phyloP scores from a whole-genome alignment of 2,797 vertebrate genomes.

The Rachycentron canadum region DNA sequence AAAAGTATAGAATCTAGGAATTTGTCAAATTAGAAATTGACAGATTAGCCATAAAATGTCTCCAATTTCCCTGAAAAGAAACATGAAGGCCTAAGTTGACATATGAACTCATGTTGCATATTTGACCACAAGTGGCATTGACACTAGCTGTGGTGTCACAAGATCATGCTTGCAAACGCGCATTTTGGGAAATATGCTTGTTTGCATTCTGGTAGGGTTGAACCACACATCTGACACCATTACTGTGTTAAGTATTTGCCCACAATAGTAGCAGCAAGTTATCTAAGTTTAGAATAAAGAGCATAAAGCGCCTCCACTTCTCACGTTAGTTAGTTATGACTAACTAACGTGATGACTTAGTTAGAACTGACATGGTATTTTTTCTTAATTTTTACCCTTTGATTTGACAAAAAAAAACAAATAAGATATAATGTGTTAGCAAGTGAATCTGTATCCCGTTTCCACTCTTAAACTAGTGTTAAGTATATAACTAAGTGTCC shows the following conservation, averaged over 20 bases:
- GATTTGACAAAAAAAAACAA: not conserved
- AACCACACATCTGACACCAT: not conserved
- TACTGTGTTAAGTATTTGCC: not conserved
- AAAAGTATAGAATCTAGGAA: not conserved
- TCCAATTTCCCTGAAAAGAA: not conserved
- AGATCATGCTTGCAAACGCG: not conserved
- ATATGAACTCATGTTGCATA: not conserved
- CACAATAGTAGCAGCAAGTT: not conserved
- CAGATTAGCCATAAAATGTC: not conserved
- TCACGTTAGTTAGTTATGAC: too few relatives aligned
- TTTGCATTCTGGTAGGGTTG: not conserved
- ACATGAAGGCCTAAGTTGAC: not conserved
- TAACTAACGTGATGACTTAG: too few relatives aligned
- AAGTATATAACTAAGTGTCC: too few relatives aligned
- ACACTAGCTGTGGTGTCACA: not conserved
- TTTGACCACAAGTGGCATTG: not conserved
- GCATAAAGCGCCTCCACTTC: too few relatives aligned
- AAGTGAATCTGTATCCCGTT: too few relatives aligned
- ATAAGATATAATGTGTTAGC: too few relatives aligned
- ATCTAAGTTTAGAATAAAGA: too few relatives aligned
- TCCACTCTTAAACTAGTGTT: too few relatives aligned
- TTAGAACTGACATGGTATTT: not conserved
- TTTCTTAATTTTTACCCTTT: not conserved
- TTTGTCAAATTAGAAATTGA: not conserved
- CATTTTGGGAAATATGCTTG: not conserved